Evolutionary conservation across 2,888 invertebrate species (phyloP).

Genomic region (Lacanobia wlatinum): DNA sequence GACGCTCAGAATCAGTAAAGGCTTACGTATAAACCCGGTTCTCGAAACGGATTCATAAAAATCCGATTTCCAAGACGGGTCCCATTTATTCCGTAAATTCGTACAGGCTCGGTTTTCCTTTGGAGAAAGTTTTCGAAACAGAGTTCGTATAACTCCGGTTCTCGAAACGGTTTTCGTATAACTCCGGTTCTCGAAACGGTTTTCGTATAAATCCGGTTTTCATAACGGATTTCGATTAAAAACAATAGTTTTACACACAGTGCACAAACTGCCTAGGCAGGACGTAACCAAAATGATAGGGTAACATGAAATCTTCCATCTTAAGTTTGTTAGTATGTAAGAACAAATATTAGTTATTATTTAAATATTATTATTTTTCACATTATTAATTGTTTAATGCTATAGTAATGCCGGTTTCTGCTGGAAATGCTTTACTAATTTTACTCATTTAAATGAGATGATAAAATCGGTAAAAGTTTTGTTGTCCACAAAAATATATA

Average conservation of each 20-base stretch:
- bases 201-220: constrained; percentile 9
- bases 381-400: constrained; percentile 64
- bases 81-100: too few relatives aligned
- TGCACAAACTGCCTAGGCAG: constrained; percentile 80
- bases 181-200: background rate
- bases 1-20: constrained; percentile 54
- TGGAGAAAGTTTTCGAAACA: too few relatives aligned
- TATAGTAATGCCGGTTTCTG: constrained; percentile 60
- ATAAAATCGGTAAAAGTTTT: constrained; percentile 47
- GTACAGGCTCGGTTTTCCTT: too few relatives aligned
- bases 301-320: constrained; percentile 79
- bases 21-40: background rate
- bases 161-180: background rate
- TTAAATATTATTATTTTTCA: constrained; percentile 69
- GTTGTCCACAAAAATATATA: constrained; percentile 49
- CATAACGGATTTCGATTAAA: constrained; percentile 12
- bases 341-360: constrained; percentile 73
- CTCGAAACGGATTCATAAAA: constrained; percentile 14
- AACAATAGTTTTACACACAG: constrained; percentile 60
- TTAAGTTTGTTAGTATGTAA: constrained; percentile 81
- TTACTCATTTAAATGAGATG: constrained; percentile 40
- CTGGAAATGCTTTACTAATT: constrained; percentile 17
- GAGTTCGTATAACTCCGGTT: background rate
- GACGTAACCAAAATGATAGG: constrained; percentile 79
- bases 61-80: background rate